These are phyloP conservation scores for Chromoteleia sp. DNA, from an alignment of 2,888 invertebrate species.

Conservation along the genomic window DNA sequence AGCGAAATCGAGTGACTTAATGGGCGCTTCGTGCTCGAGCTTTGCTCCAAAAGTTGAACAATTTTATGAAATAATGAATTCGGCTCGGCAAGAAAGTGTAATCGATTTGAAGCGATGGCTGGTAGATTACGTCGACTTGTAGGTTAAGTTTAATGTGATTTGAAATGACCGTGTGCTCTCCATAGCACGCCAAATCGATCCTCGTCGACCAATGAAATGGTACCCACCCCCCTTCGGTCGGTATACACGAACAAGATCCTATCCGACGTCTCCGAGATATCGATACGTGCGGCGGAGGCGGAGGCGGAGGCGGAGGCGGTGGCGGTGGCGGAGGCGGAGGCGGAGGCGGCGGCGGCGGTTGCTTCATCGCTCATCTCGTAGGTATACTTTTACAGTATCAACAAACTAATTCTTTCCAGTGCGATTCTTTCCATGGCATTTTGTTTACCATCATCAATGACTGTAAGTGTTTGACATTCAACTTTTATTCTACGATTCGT, in stretches of 20 bases:
- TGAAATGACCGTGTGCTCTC: constrained; percentile 61
- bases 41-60: constrained; percentile 15
- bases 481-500: no score
- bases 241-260: constrained; percentile 8
- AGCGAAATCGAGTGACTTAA: constrained; percentile 17
- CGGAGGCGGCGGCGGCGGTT: no score
- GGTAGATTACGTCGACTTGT: constrained; percentile 44
- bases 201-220: constrained; percentile 51
- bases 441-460: no score
- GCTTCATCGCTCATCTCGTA: constrained; percentile 47
- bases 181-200: constrained; percentile 61
- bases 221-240: constrained; percentile 46
- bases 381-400: constrained; percentile 44
- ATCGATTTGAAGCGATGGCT: constrained; percentile 44
- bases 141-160: constrained; percentile 67
- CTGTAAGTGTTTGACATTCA: no score
- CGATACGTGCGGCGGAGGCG: constrained; percentile 57
- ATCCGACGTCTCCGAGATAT: constrained; percentile 37
- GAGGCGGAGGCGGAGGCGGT: no score
- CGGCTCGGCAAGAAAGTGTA: constrained; percentile 13
- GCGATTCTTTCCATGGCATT: no score
- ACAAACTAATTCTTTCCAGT: constrained; percentile 32
- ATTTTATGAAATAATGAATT: constrained; percentile 43
- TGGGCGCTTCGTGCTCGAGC: constrained; percentile 7
- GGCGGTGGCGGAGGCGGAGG: no score